Evolutionary conservation across 2,113 vertebrate genomes (phyloP), one percentile per base, ranked within the genome.

Genomic region (Cariama cristata): DNA sequence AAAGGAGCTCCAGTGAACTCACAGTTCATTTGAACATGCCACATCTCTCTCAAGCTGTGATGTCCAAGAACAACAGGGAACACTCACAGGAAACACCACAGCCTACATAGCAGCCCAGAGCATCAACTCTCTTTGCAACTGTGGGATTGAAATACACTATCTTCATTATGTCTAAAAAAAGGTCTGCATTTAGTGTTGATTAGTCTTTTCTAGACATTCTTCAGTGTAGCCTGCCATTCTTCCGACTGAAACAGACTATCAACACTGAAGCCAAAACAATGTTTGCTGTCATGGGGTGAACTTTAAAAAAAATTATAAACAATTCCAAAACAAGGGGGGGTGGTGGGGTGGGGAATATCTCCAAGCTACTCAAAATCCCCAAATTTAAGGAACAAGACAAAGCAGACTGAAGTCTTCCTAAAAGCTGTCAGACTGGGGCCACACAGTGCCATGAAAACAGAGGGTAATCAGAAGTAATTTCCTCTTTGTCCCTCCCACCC

Each of bases 391-490:
- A 87, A 84, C 4, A 13, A 86, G 86, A 86, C 50, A 96, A 96
- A 96, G 75, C 74, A 88, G 92, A 94, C 47, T 69, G 50, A 95
- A 95, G 67, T 84, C 86, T 79, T 93, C 93, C 85, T 71, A 89
- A 84, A 71, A 47, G 67, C 86, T 74, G 73, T 96, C 86, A 95
- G 77, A 87, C 0, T 67, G 74, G 75, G 93, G 79, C 94, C 96
- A 96, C 88, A 92, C 52, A 93, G 91, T 5, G 0, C 84, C 92
- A 85, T 40, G 80, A 97, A 98, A 98, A 97, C 56, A 95, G 93
- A 95, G 67, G 64, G 53, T 95, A 96, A 97, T 97, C 94, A 97
- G 83, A 97, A 98, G 90, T 88, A 94, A 98, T 98, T 98, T 98
- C 96, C 97, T 97, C 95, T 95, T 92, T 96, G 94, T 93, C 93